These are phyloP conservation scores for Sebastes reedi DNA, from an alignment of 2,797 vertebrate species.

Conservation along the genomic window DNA sequence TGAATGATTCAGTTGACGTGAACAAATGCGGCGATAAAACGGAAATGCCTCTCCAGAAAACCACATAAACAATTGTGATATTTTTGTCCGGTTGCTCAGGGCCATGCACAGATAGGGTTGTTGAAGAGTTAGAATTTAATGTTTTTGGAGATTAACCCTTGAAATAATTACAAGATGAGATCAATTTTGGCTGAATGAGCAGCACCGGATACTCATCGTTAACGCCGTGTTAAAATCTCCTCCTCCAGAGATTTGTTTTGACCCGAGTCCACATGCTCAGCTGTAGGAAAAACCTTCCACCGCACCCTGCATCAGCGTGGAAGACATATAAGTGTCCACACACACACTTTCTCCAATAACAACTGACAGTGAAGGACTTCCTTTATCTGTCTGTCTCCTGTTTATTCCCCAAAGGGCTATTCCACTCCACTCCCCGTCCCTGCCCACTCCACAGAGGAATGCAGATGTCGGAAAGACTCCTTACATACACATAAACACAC, in stretches of 20 bases:
- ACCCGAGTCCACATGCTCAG: conserved; percentile 52
- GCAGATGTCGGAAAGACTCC: conserved; percentile 63
- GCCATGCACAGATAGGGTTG: not conserved
- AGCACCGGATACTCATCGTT: conserved; percentile 13
- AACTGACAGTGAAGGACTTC: conserved; percentile 61
- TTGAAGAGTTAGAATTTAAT: not conserved
- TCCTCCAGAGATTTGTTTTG: conserved; percentile 29
- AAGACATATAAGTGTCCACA: not conserved
- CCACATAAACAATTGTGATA: not conserved
- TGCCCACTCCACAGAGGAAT: conserved; percentile 59
- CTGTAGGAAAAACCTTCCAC: conserved; percentile 49
- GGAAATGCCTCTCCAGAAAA: not conserved
- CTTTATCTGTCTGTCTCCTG: conserved; percentile 61
- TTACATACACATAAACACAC: conserved; percentile 1
- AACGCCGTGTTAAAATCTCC: conserved; percentile 5
- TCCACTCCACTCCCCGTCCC: conserved; percentile 44
- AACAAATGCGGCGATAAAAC: not conserved
- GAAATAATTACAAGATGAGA: conserved; percentile 1
- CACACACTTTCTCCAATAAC: conserved; percentile 37
- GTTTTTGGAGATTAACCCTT: not conserved
- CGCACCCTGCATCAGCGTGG: conserved; percentile 36
- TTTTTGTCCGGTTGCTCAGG: conserved; percentile 2
- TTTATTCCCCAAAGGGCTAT: conserved; percentile 61
- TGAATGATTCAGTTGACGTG: not conserved
- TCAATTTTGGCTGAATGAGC: not conserved